Evolutionary conservation across 2,797 vertebrate species (phyloP).

Genomic region (Manis crassicaudata): DNA sequence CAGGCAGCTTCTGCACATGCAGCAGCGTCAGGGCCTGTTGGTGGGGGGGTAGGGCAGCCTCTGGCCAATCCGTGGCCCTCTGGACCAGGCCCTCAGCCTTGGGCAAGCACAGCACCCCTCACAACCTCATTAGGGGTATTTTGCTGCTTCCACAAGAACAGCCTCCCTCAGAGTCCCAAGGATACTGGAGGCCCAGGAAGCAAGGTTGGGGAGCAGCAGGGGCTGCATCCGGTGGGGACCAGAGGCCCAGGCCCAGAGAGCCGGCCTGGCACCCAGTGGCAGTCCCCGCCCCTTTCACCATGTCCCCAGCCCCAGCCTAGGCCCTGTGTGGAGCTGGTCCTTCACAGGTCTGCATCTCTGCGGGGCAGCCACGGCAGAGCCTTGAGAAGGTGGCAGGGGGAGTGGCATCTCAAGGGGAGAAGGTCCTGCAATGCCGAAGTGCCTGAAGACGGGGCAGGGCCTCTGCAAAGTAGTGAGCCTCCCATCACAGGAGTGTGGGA

Average conservation of each 20-base stretch:
- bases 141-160: not conserved
- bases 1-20: not conserved
- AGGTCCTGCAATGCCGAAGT: not conserved
- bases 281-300: not conserved
- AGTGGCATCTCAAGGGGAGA: not conserved
- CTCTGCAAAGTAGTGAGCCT: not conserved
- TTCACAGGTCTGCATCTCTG: not conserved
- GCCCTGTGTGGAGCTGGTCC: fast-evolving
- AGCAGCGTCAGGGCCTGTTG: too few relatives aligned
- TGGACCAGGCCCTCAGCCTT: too few relatives aligned
- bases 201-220: too few relatives aligned
- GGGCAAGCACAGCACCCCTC: not conserved
- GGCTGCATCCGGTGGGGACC: not conserved
- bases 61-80: not conserved
- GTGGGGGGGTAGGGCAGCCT: not conserved
- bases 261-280: fast-evolving
- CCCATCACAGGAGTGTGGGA: fast-evolving
- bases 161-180: not conserved
- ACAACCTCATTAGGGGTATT: not conserved
- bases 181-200: not conserved
- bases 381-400: not conserved
- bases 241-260: not conserved
- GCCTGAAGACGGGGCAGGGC: not conserved
- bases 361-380: not conserved
- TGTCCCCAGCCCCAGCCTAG: not conserved